These are phyloP conservation scores for Nematolebias whitei DNA, from an alignment of 2,113 vertebrate genomes.

Conservation along the genomic window DNA sequence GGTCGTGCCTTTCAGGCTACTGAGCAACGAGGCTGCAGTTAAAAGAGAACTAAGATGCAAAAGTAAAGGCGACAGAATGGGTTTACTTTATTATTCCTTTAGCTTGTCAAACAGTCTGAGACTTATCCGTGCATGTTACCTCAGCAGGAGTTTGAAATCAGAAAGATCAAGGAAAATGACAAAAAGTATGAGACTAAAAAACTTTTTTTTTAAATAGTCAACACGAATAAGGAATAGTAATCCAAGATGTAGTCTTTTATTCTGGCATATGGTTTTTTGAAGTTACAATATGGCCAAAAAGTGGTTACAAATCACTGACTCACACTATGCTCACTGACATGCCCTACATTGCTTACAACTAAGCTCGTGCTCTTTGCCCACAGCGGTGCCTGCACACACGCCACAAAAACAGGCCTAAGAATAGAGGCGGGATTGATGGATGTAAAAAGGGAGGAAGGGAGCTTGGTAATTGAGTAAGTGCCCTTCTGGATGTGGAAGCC, in stretches of 20 bases:
- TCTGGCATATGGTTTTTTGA: constrained; percentile 38
- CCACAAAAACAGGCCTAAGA: constrained; percentile 68
- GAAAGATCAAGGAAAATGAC: constrained; percentile 19
- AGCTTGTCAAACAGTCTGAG: constrained; percentile 53
- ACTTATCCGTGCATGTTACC: constrained; percentile 49
- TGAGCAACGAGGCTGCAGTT: constrained; percentile 68
- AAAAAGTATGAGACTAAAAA: constrained; percentile 1
- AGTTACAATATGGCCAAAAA: constrained; percentile 52
- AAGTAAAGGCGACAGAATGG: constrained; percentile 71
- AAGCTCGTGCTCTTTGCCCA: constrained; percentile 70
- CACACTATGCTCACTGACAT: constrained; percentile 61
- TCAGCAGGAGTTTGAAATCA: constrained; percentile 31
- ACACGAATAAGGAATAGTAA: constrained; percentile 37
- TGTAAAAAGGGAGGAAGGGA: constrained; percentile 60
- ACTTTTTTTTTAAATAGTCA: constrained; percentile 32
- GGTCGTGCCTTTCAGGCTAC: constrained; percentile 62
- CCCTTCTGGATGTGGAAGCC: constrained; percentile 70
- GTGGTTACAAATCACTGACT: constrained; percentile 66
- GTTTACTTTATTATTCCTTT: constrained; percentile 63
- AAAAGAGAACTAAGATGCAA: constrained; percentile 55
- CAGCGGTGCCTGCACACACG: constrained; percentile 65
- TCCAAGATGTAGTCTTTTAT: constrained; percentile 28
- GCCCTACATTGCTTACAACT: constrained; percentile 66
- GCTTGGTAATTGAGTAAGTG: constrained; percentile 77
- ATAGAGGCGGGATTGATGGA: constrained; percentile 70